phyloP scores from a whole-genome alignment of 30 jellyfish, hydroid and myxozoan genomes.

The Catostylus mosaicus region DNA sequence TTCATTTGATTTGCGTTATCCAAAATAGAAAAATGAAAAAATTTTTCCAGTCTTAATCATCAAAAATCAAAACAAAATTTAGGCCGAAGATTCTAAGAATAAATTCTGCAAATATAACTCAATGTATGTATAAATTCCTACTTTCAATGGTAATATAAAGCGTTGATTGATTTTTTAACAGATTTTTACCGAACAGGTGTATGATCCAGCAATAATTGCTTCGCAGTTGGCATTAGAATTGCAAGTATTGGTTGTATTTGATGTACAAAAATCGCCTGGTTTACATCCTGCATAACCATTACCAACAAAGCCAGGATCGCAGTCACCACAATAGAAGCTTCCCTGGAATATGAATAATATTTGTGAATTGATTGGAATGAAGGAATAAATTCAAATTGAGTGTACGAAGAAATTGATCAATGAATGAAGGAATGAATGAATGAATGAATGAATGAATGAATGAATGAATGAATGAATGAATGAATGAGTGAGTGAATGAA shows the following conservation, averaged over 20 bases:
- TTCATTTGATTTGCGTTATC: too few relatives aligned
- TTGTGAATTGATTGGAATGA: background rate
- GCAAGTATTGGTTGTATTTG: conserved; percentile 63
- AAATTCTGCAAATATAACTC: too few relatives aligned
- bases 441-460: background rate
- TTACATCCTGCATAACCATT: conserved; percentile 94
- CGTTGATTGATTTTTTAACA: too few relatives aligned
- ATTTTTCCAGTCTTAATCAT: too few relatives aligned
- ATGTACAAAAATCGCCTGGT: conserved; percentile 89
- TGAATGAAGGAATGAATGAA: background rate
- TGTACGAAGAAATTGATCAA: background rate
- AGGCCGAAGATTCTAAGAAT: too few relatives aligned
- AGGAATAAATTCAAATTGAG: background rate
- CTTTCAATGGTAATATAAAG: too few relatives aligned
- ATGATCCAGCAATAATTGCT: conserved; percentile 65
- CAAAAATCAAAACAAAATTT: too few relatives aligned
- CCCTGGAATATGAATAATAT: conserved; percentile 61
- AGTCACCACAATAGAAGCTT: conserved; percentile 85
- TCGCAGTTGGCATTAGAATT: conserved; percentile 83
- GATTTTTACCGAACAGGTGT: conserved; percentile 84
- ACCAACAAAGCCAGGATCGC: conserved; percentile 97
- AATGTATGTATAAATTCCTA: too few relatives aligned
- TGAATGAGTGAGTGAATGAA: too few relatives aligned
- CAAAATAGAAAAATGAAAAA: too few relatives aligned
- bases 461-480: background rate